Conservation (phyloP, 2,888 invertebrate species). For the Actias luna region DNA sequence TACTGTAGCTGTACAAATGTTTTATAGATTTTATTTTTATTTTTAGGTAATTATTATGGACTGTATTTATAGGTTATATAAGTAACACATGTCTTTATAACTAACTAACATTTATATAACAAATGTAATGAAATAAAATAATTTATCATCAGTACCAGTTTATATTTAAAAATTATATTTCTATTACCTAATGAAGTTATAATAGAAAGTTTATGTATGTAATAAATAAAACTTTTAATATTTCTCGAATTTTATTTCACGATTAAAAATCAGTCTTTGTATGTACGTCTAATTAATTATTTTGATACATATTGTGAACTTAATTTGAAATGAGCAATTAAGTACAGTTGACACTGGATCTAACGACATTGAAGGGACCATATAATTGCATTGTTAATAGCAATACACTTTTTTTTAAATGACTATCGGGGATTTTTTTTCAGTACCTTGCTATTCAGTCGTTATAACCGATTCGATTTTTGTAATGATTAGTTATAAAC, state of each 20-base stretch:
- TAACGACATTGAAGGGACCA: no score
- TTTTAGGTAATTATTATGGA: not conserved
- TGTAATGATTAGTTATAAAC: no score
- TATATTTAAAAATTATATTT: not conserved
- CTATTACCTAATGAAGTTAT: not conserved
- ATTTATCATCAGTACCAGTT: not conserved
- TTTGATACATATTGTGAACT: not conserved
- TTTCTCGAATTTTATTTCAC: conserved; percentile 1
- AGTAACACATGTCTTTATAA: not conserved
- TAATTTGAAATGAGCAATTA: not conserved
- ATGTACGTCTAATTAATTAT: not conserved
- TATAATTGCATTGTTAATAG: no score
- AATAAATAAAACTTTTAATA: not conserved
- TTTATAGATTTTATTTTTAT: no score
- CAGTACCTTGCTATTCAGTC: no score
- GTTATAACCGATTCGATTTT: no score
- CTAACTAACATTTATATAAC: not conserved
- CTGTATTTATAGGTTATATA: not conserved
- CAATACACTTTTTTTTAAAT: no score
- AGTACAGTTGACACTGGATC: no score
- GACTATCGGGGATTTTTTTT: no score
- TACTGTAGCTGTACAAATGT: no score
- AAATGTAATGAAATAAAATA: not conserved
- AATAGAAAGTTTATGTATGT: not conserved
- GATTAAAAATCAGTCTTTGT: not conserved